These are phyloP conservation scores for Dinomys branickii DNA, from an alignment of 2,113 vertebrate species.

Conservation along the genomic window DNA sequence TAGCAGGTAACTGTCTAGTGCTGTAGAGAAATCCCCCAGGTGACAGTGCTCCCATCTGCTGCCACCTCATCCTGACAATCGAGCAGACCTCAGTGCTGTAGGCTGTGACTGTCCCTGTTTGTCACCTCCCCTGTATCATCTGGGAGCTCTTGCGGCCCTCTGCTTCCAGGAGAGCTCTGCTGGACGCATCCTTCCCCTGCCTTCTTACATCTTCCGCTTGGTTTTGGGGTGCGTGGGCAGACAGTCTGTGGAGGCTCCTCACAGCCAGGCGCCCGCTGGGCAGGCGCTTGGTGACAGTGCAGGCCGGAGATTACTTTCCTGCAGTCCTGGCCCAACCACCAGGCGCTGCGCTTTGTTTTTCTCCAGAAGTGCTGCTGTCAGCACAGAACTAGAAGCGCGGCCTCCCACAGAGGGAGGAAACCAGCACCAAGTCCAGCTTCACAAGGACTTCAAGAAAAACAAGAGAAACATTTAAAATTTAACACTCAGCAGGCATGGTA, in stretches of 20 bases:
- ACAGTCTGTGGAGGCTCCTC: neutral
- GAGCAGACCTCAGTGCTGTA: neutral
- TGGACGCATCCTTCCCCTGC: neutral
- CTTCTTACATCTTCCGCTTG: neutral
- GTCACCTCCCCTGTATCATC: neutral
- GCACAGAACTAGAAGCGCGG: neutral
- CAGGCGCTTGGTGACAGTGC: neutral
- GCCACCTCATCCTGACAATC: neutral
- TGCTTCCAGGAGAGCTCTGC: neutral
- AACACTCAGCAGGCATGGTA: neutral
- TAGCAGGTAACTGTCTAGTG: neutral
- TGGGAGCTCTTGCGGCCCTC: neutral
- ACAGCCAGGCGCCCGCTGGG: neutral
- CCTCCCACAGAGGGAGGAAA: neutral
- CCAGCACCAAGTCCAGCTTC: neutral
- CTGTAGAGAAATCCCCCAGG: neutral
- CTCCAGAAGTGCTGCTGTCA: neutral
- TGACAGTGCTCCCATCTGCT: neutral
- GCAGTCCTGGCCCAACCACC: neutral
- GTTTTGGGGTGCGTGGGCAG: neutral
- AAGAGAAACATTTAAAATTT: neutral
- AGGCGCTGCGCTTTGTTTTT: neutral
- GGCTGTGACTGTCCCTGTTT: neutral
- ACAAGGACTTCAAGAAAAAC: conserved; percentile 29
- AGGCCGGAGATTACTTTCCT: neutral